Evolutionary conservation across 2,113 vertebrate genomes (phyloP).

Genomic region (human (Homo sapiens)): DNA sequence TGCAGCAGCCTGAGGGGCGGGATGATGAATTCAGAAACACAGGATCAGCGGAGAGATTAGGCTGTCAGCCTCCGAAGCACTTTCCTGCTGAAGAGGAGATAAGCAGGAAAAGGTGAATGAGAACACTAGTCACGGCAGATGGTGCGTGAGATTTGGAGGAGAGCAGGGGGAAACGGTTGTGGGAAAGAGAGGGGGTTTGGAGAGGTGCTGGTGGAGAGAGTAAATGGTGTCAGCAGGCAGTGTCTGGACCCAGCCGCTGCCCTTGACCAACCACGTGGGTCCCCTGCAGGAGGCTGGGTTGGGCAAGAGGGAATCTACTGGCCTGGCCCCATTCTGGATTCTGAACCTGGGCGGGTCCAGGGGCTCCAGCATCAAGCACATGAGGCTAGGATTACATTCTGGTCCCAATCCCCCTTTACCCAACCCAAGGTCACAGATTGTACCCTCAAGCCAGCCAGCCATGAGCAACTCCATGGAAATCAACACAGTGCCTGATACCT

Average conservation of each 20-base stretch:
- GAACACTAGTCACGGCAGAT: slow-evolving; percentile 90
- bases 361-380: background rate
- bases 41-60: slow-evolving; percentile 80
- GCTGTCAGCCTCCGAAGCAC: slow-evolving; percentile 82
- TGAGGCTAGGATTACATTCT: background rate
- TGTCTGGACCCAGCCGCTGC: background rate
- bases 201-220: background rate
- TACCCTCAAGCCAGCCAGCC: background rate
- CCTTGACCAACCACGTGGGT: background rate
- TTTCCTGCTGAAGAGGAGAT: slow-evolving; percentile 88
- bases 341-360: background rate
- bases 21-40: slow-evolving; percentile 80
- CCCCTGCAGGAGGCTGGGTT: background rate
- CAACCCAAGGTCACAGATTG: background rate
- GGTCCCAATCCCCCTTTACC: background rate
- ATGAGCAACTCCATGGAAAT: background rate
- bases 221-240: background rate
- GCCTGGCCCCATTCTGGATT: background rate
- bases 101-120: slow-evolving; percentile 91
- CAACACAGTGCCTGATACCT: background rate
- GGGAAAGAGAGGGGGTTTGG: background rate
- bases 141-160: slow-evolving; percentile 85
- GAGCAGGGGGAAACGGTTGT: background rate
- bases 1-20: slow-evolving; percentile 68
- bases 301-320: background rate